Conservation (phyloP, 2,888 invertebrate genomes). For the Nebria brevicollis region DNA sequence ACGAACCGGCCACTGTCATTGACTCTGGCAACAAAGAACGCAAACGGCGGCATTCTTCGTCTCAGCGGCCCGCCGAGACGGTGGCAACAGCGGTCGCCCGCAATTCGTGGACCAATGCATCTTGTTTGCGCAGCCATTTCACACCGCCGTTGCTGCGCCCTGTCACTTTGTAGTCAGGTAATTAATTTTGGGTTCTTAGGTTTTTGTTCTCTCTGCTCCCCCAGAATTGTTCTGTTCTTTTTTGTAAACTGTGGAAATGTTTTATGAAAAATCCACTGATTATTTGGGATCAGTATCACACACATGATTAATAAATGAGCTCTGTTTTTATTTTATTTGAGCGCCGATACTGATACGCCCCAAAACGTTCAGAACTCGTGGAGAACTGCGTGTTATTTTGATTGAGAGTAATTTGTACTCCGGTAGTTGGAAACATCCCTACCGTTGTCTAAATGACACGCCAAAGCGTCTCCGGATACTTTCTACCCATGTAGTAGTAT, state of each 20-base stretch:
- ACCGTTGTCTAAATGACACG: conserved; percentile 6
- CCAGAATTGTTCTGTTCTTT: conserved; percentile 28
- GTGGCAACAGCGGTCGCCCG: conserved; percentile 59
- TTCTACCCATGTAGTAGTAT: conserved; percentile 24
- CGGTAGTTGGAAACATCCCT: background rate
- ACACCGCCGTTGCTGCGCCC: conserved; percentile 67
- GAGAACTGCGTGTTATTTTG: conserved; percentile 19
- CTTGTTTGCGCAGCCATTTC: conserved; percentile 50
- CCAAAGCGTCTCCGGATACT: conserved; percentile 19
- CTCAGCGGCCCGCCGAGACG: conserved; percentile 49
- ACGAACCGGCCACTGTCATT: conserved; percentile 50
- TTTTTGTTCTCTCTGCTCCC: conserved; percentile 34
- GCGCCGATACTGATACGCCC: conserved; percentile 32
- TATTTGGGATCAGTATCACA: conserved; percentile 4
- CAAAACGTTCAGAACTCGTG: conserved; percentile 28
- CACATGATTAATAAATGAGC: conserved; percentile 24
- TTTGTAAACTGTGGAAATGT: conserved; percentile 34
- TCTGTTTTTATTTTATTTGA: conserved; percentile 45
- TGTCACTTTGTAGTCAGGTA: conserved; percentile 48
- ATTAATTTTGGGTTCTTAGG: conserved; percentile 11
- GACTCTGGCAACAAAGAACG: conserved; percentile 63
- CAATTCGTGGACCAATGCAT: conserved; percentile 41
- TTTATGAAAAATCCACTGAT: conserved; percentile 43
- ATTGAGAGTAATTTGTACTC: conserved; percentile 12
- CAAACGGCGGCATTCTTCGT: conserved; percentile 70